Evolutionary conservation across 2,888 invertebrate genomes (phyloP).

Genomic region (Melipona bicolor): DNA sequence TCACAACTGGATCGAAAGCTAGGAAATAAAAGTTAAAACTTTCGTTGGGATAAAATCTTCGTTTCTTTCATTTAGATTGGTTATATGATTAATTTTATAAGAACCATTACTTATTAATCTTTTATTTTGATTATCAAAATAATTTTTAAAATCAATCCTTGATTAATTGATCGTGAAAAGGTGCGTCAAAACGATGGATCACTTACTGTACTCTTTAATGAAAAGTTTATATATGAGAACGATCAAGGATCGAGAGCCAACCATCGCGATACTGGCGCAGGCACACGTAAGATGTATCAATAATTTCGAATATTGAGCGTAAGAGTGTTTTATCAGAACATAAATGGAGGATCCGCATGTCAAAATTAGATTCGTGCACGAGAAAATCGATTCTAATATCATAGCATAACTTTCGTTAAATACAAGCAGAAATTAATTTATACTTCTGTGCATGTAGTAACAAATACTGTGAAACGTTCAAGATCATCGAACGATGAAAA

Average conservation of each 20-base stretch:
- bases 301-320: slow-evolving; percentile 52
- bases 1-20: slow-evolving; percentile 71
- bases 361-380: slow-evolving; percentile 71
- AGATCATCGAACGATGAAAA: not conserved
- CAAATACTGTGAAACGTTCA: not conserved
- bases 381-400: slow-evolving; percentile 72
- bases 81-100: too few relatives aligned
- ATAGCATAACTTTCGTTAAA: slow-evolving; percentile 49
- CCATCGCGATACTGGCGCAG: slow-evolving; percentile 69
- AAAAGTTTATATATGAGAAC: slow-evolving; percentile 72
- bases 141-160: not conserved
- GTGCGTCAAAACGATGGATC: not conserved
- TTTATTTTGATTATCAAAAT: too few relatives aligned
- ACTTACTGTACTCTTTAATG: slow-evolving; percentile 63
- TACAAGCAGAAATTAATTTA: not conserved
- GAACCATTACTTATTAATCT: too few relatives aligned
- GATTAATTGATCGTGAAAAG: not conserved
- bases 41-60: too few relatives aligned
- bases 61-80: too few relatives aligned
- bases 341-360: slow-evolving; percentile 72
- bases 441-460: not conserved
- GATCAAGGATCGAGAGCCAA: slow-evolving; percentile 68
- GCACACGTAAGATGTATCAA: slow-evolving; percentile 65
- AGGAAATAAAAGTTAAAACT: not conserved
- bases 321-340: slow-evolving; percentile 60